Evolutionary conservation across 2,113 vertebrate genomes (phyloP).

Genomic region (Mungos mungo): DNA sequence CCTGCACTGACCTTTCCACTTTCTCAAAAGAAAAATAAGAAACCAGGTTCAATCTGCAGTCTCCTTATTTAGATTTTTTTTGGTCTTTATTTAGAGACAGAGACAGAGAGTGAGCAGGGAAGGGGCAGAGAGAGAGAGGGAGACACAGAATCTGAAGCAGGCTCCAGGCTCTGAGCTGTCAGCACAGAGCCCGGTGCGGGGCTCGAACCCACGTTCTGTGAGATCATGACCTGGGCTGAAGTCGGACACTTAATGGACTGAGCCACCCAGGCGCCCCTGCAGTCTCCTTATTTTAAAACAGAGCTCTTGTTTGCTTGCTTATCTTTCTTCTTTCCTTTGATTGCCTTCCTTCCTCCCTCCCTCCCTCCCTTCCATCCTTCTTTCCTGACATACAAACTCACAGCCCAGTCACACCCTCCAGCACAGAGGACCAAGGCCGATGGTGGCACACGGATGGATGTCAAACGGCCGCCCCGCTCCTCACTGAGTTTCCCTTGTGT

Average conservation of each 20-base stretch:
- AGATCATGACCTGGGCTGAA: too few species aligned
- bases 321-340: neutral
- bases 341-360: neutral
- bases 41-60: neutral
- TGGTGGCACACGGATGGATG: neutral
- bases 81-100: too few species aligned
- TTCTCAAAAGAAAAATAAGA: neutral
- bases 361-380: neutral
- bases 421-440: neutral
- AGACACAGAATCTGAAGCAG: too few species aligned
- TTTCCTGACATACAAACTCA: neutral
- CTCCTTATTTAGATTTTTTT: too few species aligned
- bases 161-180: too few species aligned
- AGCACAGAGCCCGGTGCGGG: too few species aligned
- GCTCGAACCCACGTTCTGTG: too few species aligned
- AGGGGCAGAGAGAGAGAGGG: too few species aligned
- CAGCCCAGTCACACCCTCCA: neutral
- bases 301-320: neutral
- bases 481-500: neutral
- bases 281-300: neutral
- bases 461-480: neutral
- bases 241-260: too few species aligned
- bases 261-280: neutral
- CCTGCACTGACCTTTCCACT: neutral
- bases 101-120: too few species aligned